Conservation (phyloP, 2,888 invertebrate species). For the Leptopilina drosophilae region DNA sequence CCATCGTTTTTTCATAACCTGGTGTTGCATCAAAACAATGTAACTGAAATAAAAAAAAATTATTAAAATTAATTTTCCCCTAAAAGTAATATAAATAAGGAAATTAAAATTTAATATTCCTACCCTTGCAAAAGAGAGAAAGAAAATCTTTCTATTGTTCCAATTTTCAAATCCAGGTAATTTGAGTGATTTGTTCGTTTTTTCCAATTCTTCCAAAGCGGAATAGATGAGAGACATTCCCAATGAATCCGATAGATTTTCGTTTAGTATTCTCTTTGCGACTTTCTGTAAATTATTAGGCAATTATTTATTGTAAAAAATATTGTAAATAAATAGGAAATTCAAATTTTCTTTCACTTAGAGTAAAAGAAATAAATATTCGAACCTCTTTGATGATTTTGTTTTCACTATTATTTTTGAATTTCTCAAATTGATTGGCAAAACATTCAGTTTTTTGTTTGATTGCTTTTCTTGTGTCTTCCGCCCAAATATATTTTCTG, state of each 20-base stretch:
- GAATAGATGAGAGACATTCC: constrained; percentile 30
- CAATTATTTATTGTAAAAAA: no score
- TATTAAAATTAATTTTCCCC: background rate
- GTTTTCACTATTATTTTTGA: background rate
- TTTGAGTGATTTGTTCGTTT: constrained; percentile 58
- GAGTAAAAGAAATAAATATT: background rate
- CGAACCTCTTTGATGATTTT: background rate
- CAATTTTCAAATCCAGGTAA: constrained; percentile 72
- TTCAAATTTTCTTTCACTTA: no score
- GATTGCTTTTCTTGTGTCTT: background rate
- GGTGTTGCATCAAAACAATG: background rate
- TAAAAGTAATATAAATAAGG: no score
- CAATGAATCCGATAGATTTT: constrained; percentile 50
- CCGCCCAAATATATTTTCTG: background rate
- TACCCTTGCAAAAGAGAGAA: constrained; percentile 7
- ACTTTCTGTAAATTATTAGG: background rate
- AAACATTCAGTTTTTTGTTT: background rate
- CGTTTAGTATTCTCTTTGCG: background rate
- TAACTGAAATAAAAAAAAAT: background rate
- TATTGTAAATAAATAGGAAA: no score
- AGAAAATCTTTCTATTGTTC: constrained; percentile 46
- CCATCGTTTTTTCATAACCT: background rate
- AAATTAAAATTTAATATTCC: background rate
- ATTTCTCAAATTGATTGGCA: background rate
- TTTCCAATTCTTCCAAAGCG: constrained; percentile 47